phyloP scores from a whole-genome alignment of 1,140 invertebrate genomes.

The Philopotamus ludificatus region DNA sequence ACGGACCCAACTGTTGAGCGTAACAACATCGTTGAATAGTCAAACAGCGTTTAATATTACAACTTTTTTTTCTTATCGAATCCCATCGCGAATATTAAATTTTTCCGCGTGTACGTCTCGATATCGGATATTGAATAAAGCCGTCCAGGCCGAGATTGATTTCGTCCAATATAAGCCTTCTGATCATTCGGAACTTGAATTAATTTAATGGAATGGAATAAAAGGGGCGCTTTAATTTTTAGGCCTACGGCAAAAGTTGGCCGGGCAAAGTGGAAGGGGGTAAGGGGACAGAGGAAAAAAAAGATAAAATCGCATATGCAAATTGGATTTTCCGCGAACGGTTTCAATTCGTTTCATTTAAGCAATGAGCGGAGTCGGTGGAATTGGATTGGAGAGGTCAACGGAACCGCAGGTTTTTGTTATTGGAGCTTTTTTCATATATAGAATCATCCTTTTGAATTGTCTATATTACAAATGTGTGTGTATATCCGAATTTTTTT shows the following conservation, averaged over 20 bases:
- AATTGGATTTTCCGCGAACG: slow-evolving; percentile 36
- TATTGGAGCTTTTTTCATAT: slow-evolving; percentile 1
- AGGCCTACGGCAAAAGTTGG: slow-evolving; percentile 21
- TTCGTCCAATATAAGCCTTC: slow-evolving; percentile 30
- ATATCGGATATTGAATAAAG: slow-evolving; percentile 22
- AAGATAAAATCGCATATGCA: slow-evolving; percentile 37
- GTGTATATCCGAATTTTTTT: no score
- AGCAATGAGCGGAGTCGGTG: slow-evolving; percentile 6
- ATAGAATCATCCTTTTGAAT: no score
- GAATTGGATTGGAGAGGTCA: slow-evolving; percentile 9
- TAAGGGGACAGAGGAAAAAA: slow-evolving; percentile 12
- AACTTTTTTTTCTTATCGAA: neutral
- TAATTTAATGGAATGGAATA: slow-evolving; percentile 39
- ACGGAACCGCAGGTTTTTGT: neutral
- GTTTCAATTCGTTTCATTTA: slow-evolving; percentile 25
- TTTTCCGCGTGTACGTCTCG: neutral
- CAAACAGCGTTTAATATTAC: neutral
- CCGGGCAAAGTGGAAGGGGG: neutral
- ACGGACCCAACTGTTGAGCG: no score
- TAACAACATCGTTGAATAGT: no score
- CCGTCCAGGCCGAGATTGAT: slow-evolving; percentile 29
- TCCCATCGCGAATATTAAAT: no score
- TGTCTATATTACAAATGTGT: no score
- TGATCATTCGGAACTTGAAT: slow-evolving; percentile 32
- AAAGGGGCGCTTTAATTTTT: slow-evolving; percentile 22